These are phyloP conservation scores for Sinelater perroti DNA, from an alignment of 2,888 invertebrate genomes.

Conservation along the genomic window DNA sequence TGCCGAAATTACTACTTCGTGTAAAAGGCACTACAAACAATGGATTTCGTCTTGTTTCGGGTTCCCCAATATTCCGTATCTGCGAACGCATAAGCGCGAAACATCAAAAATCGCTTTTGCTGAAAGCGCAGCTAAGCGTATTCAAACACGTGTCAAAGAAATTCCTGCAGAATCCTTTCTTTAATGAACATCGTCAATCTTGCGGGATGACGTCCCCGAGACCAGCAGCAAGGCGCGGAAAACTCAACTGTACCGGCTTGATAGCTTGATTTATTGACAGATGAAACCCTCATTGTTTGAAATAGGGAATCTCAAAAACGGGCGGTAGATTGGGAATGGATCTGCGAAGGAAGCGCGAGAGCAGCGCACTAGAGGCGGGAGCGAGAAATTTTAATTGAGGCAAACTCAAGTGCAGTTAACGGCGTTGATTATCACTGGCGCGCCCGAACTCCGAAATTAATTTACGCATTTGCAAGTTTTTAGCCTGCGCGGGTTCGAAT, in stretches of 20 bases:
- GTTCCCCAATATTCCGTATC: too few relatives aligned
- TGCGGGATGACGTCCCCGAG: slow-evolving; percentile 32
- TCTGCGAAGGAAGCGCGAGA: slow-evolving; percentile 22
- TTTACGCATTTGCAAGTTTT: slow-evolving; percentile 19
- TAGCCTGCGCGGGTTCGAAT: slow-evolving; percentile 16
- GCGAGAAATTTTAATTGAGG: slow-evolving; percentile 24
- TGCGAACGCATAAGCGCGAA: too few relatives aligned
- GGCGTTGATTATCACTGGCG: slow-evolving; percentile 32
- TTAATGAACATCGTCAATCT: slow-evolving; percentile 40
- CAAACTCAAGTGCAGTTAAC: slow-evolving; percentile 20
- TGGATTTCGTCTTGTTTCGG: too few relatives aligned
- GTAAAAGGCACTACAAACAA: too few relatives aligned
- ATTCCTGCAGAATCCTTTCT: slow-evolving; percentile 19
- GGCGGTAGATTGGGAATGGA: slow-evolving; percentile 23
- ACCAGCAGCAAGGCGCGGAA: slow-evolving; percentile 27
- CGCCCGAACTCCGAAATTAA: slow-evolving; percentile 24
- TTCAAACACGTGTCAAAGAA: slow-evolving; percentile 13
- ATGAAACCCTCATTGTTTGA: slow-evolving; percentile 35
- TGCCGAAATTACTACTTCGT: too few relatives aligned
- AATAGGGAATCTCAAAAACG: slow-evolving; percentile 32
- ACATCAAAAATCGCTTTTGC: too few relatives aligned
- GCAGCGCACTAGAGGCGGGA: slow-evolving; percentile 20
- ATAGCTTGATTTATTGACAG: slow-evolving; percentile 40
- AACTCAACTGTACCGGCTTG: slow-evolving; percentile 28
- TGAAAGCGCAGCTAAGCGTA: background rate